Base-by-base conservation (phyloP, 2,888 invertebrate species). In the Drosophila sordidula region DNA sequence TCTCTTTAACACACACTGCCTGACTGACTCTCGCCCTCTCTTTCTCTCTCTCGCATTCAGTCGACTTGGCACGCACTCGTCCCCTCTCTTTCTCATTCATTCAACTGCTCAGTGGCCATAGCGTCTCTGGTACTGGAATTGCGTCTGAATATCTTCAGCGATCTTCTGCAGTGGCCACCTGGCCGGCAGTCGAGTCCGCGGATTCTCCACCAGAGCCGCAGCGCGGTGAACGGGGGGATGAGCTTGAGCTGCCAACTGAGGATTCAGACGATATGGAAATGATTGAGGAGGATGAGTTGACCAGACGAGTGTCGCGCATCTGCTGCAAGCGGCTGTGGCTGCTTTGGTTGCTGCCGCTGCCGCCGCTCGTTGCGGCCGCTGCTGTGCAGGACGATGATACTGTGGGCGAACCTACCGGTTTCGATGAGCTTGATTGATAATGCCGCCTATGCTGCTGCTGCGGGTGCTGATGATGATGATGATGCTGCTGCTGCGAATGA, bases 231-330 rank as follows among this genome's bases (percentile, higher is more conserved):
- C 87, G 72, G 4, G 87, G 76, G 12, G 88, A 83, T 5, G 87
- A 84, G 18, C 78, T 66, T 16, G 78, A 73, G 34, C 89, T 89
- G 61, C 85, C 90, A 51, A 89, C 88, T 47, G 91, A 91, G 44
- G 90, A 90, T 61, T 91, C 90, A 47, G 91, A 91, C 29, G 90
- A 90, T 90, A 90, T 91, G 70, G 90, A 90, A 76, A 90, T 91
- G 55, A 91, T 90, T 59, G 86, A 76, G 36, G 91, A 91, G n/a
- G 90, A 85, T 18, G 91, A 89, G 41, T 88, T 88, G 25, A 87
- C 85, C 38, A 91, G 63, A 1, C 63, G 63, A 32, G 85, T 74
- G 22, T 76, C 66, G 12, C 81, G 80, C 66, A 68, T 77, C 26
- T 75, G 80, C 45, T 80, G 88, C 75, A 74, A 52, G 22, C 67